These are phyloP conservation scores for Phylloscopus collybita DNA, from an alignment of 2,797 vertebrate genomes.

Conservation along the genomic window DNA sequence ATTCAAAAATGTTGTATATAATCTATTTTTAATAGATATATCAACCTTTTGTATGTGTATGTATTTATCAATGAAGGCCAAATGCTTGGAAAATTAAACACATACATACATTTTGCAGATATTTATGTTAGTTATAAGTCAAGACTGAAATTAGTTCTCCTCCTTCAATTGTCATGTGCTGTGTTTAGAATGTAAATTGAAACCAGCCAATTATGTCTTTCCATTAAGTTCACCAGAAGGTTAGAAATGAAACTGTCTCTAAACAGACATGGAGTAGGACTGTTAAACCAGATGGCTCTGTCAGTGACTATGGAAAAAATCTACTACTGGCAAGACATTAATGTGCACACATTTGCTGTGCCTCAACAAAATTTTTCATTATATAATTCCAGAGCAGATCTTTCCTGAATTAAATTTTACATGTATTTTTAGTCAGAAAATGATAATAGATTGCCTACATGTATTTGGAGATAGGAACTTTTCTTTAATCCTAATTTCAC, in stretches of 20 bases:
- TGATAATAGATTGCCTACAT: background rate
- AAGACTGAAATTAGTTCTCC: constrained; percentile 53
- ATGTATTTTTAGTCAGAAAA: background rate
- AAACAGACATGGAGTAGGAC: constrained; percentile 12
- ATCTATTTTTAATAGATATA: background rate
- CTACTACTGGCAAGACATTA: background rate
- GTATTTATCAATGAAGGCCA: constrained; percentile 41
- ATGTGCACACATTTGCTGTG: background rate
- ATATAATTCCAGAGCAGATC: background rate
- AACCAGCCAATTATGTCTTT: constrained; percentile 51
- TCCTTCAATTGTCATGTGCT: constrained; percentile 23
- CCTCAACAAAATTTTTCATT: background rate
- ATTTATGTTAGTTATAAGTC: constrained; percentile 49
- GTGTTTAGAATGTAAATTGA: constrained; percentile 67
- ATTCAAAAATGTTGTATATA: constrained; percentile 1
- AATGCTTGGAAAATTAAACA: background rate
- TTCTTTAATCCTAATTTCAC: background rate
- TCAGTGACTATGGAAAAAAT: constrained; percentile 22
- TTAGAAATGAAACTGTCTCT: constrained; percentile 46
- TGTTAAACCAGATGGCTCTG: constrained; percentile 26
- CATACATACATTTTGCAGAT: constrained; percentile 2
- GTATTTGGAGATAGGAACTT: background rate
- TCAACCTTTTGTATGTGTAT: background rate
- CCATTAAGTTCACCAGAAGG: constrained; percentile 47
- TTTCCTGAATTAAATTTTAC: background rate